Percentiles rank a stretch among this genome's conserved stretches.
phyloP scores from a whole-genome alignment of 2,888 invertebrate genomes.

The Blomia tropicalis region DNA sequence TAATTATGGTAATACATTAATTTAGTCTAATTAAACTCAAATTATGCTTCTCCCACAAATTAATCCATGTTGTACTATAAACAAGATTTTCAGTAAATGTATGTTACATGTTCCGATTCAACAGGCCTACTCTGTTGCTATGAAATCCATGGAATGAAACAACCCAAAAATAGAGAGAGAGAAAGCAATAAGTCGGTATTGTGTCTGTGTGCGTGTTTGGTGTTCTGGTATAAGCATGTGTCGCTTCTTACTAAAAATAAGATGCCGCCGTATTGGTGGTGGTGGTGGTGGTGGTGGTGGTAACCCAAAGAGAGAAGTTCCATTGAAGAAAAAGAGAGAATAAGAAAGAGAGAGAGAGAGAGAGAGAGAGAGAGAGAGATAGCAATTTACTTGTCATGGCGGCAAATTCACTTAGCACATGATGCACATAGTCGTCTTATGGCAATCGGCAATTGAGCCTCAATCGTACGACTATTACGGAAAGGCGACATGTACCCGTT shows the following conservation, averaged over 20 bases:
- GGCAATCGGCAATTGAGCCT: constrained; percentile 12
- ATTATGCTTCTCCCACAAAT: not conserved
- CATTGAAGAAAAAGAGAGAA: not conserved
- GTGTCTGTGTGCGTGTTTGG: too few relatives aligned
- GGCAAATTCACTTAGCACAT: constrained; percentile 15
- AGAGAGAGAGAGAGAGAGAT: constrained; percentile 8
- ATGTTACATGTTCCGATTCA: not conserved
- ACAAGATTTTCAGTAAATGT: not conserved
- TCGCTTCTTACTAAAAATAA: too few relatives aligned
- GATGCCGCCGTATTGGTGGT: too few relatives aligned
- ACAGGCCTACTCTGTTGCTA: too few relatives aligned
- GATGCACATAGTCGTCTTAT: not conserved
- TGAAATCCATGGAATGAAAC: too few relatives aligned
- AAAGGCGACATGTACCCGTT: too few relatives aligned
- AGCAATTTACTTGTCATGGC: constrained; percentile 15
- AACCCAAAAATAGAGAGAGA: too few relatives aligned
- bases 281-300: too few relatives aligned
- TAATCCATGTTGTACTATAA: not conserved
- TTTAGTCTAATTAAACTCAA: not conserved
- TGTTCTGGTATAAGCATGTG: too few relatives aligned
- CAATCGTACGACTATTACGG: constrained; percentile 7
- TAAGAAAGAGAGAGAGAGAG: not conserved
- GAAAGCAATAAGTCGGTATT: too few relatives aligned
- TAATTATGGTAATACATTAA: not conserved
- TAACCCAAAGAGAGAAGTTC: not conserved